phyloP scores from a whole-genome alignment of 2,888 invertebrate species.

The Resseliella maxima region DNA sequence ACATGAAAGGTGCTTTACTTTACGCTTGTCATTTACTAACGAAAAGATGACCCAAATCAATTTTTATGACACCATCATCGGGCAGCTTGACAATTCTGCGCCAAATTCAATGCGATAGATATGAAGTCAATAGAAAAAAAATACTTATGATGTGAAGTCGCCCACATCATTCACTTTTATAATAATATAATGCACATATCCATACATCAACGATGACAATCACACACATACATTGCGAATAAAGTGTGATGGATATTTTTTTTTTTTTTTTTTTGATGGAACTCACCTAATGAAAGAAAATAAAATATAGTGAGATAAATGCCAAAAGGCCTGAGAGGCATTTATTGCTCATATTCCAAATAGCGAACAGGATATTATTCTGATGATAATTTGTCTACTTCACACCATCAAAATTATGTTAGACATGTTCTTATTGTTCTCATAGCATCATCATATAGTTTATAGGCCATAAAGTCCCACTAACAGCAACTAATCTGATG shows the following conservation, averaged over 20 bases:
- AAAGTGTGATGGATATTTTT: neutral
- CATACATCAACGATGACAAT: constrained; percentile 23
- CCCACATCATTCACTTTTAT: neutral
- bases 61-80: constrained; percentile 43
- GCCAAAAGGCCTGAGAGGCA: too few relatives aligned
- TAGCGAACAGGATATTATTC: neutral
- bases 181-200: too few relatives aligned
- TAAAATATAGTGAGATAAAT: too few relatives aligned
- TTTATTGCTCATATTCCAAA: neutral
- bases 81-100: neutral
- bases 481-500: constrained; percentile 16
- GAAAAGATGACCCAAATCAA: constrained; percentile 22
- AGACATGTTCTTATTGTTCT: neutral
- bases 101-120: neutral
- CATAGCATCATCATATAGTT: neutral
- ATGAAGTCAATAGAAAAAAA: constrained; percentile 9
- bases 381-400: neutral
- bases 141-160: neutral
- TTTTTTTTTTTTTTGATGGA: neutral
- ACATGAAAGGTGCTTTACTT: neutral
- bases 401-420: neutral
- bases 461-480: neutral
- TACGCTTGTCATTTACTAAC: neutral
- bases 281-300: too few relatives aligned
- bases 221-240: neutral